Percentiles rank a stretch among this genome's conserved stretches.
phyloP scores from a whole-genome alignment of 2,888 invertebrate genomes.

The Spilosoma lubricipeda region DNA sequence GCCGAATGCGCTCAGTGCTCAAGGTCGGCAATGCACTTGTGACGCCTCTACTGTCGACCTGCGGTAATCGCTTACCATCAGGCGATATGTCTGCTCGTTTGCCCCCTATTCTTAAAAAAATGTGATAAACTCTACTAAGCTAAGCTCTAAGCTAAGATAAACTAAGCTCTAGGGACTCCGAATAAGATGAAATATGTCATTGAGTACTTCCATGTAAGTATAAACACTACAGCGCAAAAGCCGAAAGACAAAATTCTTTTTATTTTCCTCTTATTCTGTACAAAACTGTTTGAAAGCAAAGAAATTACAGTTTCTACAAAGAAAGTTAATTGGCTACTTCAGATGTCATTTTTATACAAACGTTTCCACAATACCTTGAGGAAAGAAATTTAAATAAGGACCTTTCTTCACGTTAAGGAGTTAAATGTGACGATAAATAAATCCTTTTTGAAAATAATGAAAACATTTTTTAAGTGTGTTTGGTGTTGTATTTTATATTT shows the following conservation, averaged over 20 bases:
- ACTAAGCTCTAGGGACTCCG: too few species aligned
- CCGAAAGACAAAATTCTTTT: neutral
- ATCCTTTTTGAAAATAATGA: neutral
- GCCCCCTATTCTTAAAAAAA: too few species aligned
- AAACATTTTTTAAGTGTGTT: neutral
- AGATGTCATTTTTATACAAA: neutral
- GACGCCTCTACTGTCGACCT: too few species aligned
- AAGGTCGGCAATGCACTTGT: too few species aligned
- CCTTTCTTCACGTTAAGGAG: neutral
- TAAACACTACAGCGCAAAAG: neutral
- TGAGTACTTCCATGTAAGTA: neutral
- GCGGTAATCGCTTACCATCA: too few species aligned
- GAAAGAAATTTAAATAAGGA: neutral
- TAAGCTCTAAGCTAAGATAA: too few species aligned
- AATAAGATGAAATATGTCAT: neutral
- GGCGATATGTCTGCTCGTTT: too few species aligned
- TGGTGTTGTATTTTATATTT: too few species aligned
- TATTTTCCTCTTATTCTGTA: neutral
- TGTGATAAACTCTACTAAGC: too few species aligned
- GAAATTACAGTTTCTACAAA: neutral
- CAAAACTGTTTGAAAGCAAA: neutral
- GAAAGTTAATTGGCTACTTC: neutral
- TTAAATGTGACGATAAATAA: neutral
- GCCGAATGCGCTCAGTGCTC: too few species aligned
- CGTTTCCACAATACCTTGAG: neutral